Evolutionary conservation across 1,140 invertebrate genomes (phyloP), one percentile per base, ranked within the genome.

Genomic region (Lepidurus apus): DNA sequence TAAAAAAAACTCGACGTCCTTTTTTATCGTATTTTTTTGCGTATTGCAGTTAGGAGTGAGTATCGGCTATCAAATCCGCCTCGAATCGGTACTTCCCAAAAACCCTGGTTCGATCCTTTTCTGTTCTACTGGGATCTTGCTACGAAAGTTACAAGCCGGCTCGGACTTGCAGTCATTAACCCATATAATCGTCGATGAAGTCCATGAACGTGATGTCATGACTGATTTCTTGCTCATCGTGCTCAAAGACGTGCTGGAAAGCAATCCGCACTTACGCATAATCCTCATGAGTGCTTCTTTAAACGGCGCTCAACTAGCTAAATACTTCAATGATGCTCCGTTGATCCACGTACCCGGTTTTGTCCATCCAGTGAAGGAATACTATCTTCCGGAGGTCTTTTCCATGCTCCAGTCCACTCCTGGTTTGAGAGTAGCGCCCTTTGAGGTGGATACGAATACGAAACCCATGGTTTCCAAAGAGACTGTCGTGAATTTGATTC

Each of bases 261-360:
- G 79, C 3, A 88, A 91, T 83, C 81, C 85, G 26, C 81, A 86
- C 78, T 84, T 90, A 73, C 85, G 90, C 87, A 86, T 96, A 0
- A 89, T 96, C 45, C 83, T 96, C 0, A 96, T 96, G 93, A 96
- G 94, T 43, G 95, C 95, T 0, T 96, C 94, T 10, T 89, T 96
- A 81, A 90, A 95, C 83, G 85, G 89, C 45, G 85, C 89, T 43
- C 85, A 90, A 73, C 94, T 96, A 84, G 87, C 90, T 43, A 82
- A 89, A 10, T 97, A 95, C 82, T 96, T 96, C 84, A 82, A 83
- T 65, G 81, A 87, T 76, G 84, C 86, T 21, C 82, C 83, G 0
- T 74, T 83, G 9, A 81, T 89, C 7, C 81, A 85, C 42, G 80
- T 89, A 6, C 85, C 86, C 79, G 90, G 90, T 9, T 86, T 84